Percentiles rank a stretch among this genome's conserved stretches.
Conservation (phyloP, 2,797 vertebrate species). For the Urocyon cinereoargenteus region DNA sequence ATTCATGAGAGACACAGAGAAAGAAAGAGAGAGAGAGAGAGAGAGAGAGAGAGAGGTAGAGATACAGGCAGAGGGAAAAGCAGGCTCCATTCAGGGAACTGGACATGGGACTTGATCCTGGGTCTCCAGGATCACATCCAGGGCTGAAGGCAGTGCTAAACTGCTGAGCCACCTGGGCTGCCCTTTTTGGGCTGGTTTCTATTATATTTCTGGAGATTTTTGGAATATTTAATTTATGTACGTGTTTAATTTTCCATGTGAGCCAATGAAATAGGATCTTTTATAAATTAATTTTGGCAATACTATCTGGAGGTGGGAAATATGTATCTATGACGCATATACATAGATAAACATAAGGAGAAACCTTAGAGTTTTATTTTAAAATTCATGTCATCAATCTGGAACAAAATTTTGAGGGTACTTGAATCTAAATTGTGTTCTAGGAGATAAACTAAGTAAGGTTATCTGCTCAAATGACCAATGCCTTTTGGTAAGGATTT, state of each 20-base stretch:
- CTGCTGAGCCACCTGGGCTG: too few relatives aligned
- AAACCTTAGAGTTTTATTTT: not conserved
- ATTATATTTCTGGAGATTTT: not conserved
- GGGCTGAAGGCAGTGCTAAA: too few relatives aligned
- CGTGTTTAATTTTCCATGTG: not conserved
- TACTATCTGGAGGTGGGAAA: not conserved
- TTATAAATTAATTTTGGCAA: not conserved
- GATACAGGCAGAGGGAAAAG: too few relatives aligned
- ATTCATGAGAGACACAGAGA: too few relatives aligned
- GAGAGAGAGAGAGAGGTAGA: too few relatives aligned
- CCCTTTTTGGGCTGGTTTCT: not conserved
- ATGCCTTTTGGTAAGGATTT: not conserved
- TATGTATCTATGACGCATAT: not conserved
- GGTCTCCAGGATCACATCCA: too few relatives aligned
- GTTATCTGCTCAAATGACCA: not conserved
- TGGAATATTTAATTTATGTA: not conserved
- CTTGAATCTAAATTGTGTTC: not conserved
- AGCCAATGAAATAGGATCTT: not conserved
- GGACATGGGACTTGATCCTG: too few relatives aligned
- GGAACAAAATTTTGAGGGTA: not conserved
- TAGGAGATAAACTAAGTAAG: not conserved
- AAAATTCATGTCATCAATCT: not conserved
- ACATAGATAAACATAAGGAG: not conserved
- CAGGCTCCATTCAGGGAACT: too few relatives aligned
- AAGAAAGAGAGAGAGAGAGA: too few relatives aligned